phyloP scores from a whole-genome alignment of 2,797 vertebrate species.

The Coreius guichenoti region DNA sequence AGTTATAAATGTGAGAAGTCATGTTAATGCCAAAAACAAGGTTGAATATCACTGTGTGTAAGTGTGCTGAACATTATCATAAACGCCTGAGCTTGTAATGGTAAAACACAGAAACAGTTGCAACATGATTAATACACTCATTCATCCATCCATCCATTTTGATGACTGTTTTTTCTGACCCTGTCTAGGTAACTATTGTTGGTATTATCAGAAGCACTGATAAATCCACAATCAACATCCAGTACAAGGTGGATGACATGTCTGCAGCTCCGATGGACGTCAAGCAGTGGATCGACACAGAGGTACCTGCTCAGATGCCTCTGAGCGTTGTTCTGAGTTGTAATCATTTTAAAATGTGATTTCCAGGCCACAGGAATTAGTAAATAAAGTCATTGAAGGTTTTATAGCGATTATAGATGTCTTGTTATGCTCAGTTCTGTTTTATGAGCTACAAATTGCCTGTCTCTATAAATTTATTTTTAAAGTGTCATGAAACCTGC shows the following conservation, averaged over 20 bases:
- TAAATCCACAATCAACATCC: conserved; percentile 95
- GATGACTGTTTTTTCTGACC: neutral
- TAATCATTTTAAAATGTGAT: neutral
- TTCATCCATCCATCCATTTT: neutral
- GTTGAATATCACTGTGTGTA: neutral
- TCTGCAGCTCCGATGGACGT: conserved; percentile 92
- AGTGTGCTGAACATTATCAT: neutral
- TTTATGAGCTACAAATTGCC: neutral
- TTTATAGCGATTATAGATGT: neutral
- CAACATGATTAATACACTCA: neutral
- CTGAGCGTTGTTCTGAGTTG: neutral
- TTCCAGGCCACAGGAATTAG: neutral
- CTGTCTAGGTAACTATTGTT: conserved; percentile 86
- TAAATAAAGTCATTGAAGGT: neutral
- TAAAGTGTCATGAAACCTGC: neutral
- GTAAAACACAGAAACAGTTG: neutral
- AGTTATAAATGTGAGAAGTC: neutral
- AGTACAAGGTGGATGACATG: conserved; percentile 98
- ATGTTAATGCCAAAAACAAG: neutral
- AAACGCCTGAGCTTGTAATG: neutral
- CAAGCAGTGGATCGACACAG: conserved; percentile 96
- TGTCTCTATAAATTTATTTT: neutral
- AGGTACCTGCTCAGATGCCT: conserved; percentile 74
- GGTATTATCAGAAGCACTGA: conserved; percentile 91
- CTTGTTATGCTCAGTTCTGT: no score